Percentiles rank a stretch among this genome's conserved stretches.
phyloP scores from a whole-genome alignment of 2,113 vertebrate species.

The Glaucidium brasilianum region DNA sequence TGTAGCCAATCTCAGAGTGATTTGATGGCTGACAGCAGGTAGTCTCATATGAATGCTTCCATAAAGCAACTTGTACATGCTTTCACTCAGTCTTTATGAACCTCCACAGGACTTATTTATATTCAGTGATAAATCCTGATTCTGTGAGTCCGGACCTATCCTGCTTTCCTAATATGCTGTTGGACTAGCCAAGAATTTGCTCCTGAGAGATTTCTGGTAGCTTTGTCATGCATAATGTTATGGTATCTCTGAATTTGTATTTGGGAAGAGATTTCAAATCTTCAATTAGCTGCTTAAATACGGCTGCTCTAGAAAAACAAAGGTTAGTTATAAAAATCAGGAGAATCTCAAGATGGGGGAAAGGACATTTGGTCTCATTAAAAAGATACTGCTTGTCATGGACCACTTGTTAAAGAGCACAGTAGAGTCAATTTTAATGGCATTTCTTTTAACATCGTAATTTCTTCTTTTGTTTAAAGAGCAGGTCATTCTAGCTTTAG shows the following conservation, averaged over 20 bases:
- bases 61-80: neutral
- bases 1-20: neutral
- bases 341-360: neutral
- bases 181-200: neutral
- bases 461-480: neutral
- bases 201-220: neutral
- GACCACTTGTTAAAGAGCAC: neutral
- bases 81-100: neutral
- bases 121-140: neutral
- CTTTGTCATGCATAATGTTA: neutral
- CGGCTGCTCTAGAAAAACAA: neutral
- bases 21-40: neutral
- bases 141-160: neutral
- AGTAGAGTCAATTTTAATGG: neutral
- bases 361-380: neutral
- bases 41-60: neutral
- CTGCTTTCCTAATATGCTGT: neutral
- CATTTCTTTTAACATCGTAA: neutral
- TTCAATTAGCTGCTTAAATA: neutral
- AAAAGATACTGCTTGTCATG: neutral
- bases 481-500: neutral
- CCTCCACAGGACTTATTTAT: neutral
- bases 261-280: neutral
- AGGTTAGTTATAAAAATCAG: neutral
- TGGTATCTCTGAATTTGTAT: neutral